A percentile compares a stretch with the other conserved stretches of the same genome.
Conservation (phyloP, 1,140 invertebrate species). For the Drosophila neocordata region DNA sequence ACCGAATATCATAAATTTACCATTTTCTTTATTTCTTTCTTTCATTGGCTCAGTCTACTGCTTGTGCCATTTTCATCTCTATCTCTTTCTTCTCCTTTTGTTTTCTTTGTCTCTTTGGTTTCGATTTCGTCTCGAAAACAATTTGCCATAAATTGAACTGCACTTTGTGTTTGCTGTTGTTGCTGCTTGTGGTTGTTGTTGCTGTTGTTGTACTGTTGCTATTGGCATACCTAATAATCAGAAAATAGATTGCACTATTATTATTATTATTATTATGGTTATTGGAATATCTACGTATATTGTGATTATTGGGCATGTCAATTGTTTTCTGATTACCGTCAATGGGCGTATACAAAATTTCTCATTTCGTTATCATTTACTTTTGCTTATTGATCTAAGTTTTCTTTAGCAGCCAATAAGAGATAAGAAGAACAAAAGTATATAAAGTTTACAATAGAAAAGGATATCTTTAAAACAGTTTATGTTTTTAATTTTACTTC, state of each 20-base stretch:
- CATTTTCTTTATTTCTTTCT: constrained; percentile 7
- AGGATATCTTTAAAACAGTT: too few species aligned
- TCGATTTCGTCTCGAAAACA: neutral
- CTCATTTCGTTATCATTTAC: constrained; percentile 21
- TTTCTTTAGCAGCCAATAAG: neutral
- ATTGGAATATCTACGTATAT: neutral
- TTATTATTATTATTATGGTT: constrained; percentile 12
- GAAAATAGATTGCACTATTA: constrained; percentile 8
- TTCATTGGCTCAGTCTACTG: neutral
- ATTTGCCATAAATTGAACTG: constrained; percentile 7
- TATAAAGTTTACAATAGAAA: too few species aligned
- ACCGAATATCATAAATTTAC: constrained; percentile 2
- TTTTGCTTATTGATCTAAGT: constrained; percentile 7
- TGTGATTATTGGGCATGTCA: neutral
- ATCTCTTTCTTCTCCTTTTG: neutral
- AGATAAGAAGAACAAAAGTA: too few species aligned
- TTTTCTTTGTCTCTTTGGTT: constrained; percentile 3
- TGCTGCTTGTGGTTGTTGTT: neutral
- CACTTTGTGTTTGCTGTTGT: constrained; percentile 4
- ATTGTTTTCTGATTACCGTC: neutral
- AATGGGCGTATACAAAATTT: constrained; percentile 3
- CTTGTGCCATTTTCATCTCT: neutral
- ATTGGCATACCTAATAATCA: constrained; percentile 2
- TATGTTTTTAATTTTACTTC: too few species aligned
- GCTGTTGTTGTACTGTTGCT: neutral